phyloP scores from a whole-genome alignment of 92 coral and sea anemone genomes.

The Metridium senile region DNA sequence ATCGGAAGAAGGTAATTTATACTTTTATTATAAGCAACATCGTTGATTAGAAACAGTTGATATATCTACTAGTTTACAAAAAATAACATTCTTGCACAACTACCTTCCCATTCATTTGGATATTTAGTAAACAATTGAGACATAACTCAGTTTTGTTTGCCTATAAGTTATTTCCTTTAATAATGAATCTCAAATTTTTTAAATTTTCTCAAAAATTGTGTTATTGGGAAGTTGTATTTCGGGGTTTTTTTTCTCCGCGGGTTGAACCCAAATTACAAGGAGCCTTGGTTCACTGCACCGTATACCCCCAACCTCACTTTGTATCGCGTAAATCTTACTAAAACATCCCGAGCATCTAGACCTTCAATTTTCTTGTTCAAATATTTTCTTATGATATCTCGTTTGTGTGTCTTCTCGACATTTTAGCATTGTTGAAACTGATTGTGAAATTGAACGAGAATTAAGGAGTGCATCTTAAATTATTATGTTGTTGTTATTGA shows the following conservation, averaged over 20 bases:
- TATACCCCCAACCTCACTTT: slow-evolving; percentile 20
- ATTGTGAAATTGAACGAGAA: background rate
- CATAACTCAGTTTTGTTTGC: slow-evolving; percentile 9
- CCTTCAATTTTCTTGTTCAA: slow-evolving; percentile 14
- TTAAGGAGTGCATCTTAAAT: no score
- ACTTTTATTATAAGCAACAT: background rate
- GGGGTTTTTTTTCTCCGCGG: slow-evolving; percentile 13
- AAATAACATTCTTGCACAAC: background rate
- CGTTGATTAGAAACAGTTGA: background rate
- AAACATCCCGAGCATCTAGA: slow-evolving; percentile 4
- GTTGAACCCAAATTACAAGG: background rate
- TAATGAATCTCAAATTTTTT: background rate
- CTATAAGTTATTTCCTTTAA: background rate
- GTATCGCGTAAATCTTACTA: background rate
- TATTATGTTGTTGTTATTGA: slow-evolving; percentile 8
- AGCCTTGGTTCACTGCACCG: background rate
- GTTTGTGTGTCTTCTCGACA: background rate
- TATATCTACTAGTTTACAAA: background rate
- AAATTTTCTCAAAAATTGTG: background rate
- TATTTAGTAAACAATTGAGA: background rate
- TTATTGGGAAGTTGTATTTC: background rate
- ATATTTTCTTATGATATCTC: slow-evolving; percentile 1
- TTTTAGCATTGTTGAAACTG: background rate
- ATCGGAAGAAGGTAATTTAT: slow-evolving; percentile 76
- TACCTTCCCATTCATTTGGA: background rate